Evolutionary conservation across 2,888 invertebrate species (phyloP).

Genomic region (Brassicogethes aeneus): DNA sequence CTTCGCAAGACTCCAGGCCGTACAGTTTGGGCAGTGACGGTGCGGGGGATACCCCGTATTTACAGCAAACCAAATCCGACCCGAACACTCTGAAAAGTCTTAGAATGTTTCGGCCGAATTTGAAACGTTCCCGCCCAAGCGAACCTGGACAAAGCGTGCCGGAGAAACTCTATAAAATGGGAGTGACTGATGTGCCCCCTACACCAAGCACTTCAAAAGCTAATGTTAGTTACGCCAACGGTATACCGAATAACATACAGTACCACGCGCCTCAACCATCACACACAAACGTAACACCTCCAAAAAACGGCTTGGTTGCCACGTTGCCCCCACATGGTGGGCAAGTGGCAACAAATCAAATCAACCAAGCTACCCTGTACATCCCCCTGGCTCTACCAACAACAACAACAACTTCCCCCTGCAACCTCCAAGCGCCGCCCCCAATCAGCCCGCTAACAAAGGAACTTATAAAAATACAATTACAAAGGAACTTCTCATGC

Average conservation of each 20-base stretch:
- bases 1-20: conserved; percentile 42
- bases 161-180: conserved; percentile 12
- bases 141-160: conserved; percentile 10
- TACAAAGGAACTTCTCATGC: conserved; percentile 15
- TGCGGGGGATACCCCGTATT: conserved; percentile 25
- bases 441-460: neutral
- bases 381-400: conserved; percentile 10
- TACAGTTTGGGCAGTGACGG: conserved; percentile 43
- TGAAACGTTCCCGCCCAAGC: conserved; percentile 27
- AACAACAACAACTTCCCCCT: conserved; percentile 4
- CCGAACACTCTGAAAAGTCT: conserved; percentile 46
- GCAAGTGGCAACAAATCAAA: conserved; percentile 26
- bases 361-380: conserved; percentile 20
- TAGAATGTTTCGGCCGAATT: conserved; percentile 43
- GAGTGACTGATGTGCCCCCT: neutral
- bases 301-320: conserved; percentile 33
- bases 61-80: conserved; percentile 35
- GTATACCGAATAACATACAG: neutral
- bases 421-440: neutral
- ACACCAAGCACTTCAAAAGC: neutral
- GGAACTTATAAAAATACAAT: conserved; percentile 4
- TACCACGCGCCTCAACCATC: neutral
- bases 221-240: neutral
- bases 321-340: conserved; percentile 29
- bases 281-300: conserved; percentile 1